Evolutionary conservation across 2,888 invertebrate genomes (phyloP).

Genomic region (Keiferia lycopersicella): DNA sequence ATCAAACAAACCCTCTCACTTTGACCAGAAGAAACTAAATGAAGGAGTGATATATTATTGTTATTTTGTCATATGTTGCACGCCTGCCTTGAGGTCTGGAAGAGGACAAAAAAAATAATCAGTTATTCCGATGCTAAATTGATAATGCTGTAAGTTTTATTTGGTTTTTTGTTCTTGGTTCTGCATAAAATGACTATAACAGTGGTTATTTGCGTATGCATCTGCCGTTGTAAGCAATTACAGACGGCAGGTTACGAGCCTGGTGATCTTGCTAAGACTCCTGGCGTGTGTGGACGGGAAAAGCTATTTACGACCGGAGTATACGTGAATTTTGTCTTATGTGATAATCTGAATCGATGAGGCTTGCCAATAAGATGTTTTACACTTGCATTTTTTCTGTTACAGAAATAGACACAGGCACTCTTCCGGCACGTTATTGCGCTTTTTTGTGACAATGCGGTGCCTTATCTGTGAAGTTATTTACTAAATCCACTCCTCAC

Average conservation of each 20-base stretch:
- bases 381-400: constrained; percentile 54
- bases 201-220: constrained; percentile 29
- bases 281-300: constrained; percentile 38
- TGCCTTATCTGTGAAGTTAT: constrained; percentile 61
- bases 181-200: constrained; percentile 33
- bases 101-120: constrained; percentile 77
- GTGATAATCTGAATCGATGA: not conserved
- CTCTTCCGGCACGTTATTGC: constrained; percentile 68
- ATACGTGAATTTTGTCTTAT: not conserved
- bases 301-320: not conserved
- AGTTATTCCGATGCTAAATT: constrained; percentile 72
- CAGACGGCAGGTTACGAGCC: constrained; percentile 58
- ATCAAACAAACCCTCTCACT: constrained; percentile 44
- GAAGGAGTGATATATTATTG: constrained; percentile 58
- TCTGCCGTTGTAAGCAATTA: constrained; percentile 40
- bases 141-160: constrained; percentile 77
- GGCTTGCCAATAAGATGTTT: constrained; percentile 3
- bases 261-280: constrained; percentile 38
- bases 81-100: constrained; percentile 77
- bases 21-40: constrained; percentile 46
- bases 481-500: constrained; percentile 55
- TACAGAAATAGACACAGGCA: constrained; percentile 76
- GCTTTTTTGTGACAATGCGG: constrained; percentile 69
- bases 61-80: constrained; percentile 78
- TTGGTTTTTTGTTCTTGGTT: constrained; percentile 43